Percentiles rank a stretch among this genome's conserved stretches.
Evolutionary conservation across 2,113 vertebrate genomes (phyloP).

Genomic region (Cariama cristata): DNA sequence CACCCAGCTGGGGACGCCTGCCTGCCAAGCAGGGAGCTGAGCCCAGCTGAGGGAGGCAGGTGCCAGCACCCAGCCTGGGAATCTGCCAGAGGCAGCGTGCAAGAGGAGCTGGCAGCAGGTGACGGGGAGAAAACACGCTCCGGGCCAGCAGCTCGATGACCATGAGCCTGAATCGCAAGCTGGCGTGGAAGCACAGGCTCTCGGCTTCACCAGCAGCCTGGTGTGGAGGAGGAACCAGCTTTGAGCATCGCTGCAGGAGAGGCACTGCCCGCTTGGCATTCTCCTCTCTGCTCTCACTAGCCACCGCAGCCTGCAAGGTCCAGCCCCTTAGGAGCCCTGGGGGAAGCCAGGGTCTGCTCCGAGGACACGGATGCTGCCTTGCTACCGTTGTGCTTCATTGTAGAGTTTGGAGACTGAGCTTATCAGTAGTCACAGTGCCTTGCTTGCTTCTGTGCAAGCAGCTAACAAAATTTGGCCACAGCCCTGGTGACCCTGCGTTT

Average conservation of each 20-base stretch:
- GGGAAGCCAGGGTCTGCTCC: neutral
- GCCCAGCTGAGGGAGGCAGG: conserved; percentile 14
- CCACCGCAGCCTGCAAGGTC: neutral
- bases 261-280: neutral
- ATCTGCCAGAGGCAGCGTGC: neutral
- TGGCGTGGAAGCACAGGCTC: neutral
- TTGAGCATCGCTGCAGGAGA: neutral
- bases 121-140: neutral
- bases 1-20: neutral
- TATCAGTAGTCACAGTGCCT: neutral
- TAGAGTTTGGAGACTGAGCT: neutral
- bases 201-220: neutral
- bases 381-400: neutral
- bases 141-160: neutral
- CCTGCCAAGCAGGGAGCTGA: conserved; percentile 6
- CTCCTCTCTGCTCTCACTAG: accelerated
- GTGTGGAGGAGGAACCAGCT: neutral
- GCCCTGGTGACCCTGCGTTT: neutral
- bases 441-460: neutral
- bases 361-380: accelerated
- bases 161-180: neutral
- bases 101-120: neutral
- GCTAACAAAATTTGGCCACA: neutral
- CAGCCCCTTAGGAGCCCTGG: neutral
- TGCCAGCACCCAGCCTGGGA: neutral